These are phyloP conservation scores for Ascaphus truei DNA, from an alignment of 2,113 vertebrate species.

Conservation along the genomic window DNA sequence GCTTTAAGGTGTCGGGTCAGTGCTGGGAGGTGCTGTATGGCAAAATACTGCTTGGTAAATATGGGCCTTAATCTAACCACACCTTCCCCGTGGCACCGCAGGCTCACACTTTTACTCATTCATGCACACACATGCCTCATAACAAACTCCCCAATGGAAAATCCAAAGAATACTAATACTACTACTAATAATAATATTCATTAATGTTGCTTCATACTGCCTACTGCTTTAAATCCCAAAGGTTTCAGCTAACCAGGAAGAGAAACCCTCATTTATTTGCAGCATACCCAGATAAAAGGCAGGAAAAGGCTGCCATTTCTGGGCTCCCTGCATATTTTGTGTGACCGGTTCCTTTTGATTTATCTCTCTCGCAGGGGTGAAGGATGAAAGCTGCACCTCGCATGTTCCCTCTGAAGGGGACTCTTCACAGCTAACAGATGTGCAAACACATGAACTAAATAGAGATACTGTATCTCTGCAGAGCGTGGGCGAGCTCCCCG, in stretches of 20 bases:
- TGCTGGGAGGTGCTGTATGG: no score
- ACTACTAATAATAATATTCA: neutral
- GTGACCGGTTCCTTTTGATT: constrained; percentile 33
- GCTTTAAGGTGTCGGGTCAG: no score
- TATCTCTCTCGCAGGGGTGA: constrained; percentile 30
- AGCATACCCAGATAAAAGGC: constrained; percentile 33
- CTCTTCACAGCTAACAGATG: constrained; percentile 36
- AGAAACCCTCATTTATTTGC: constrained; percentile 11
- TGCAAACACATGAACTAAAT: constrained; percentile 36
- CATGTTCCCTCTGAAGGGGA: constrained; percentile 33
- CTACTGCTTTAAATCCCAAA: no score
- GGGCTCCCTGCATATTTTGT: constrained; percentile 36
- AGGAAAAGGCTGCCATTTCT: constrained; percentile 34
- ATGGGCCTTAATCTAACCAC: no score
- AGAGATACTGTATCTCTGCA: constrained; percentile 25
- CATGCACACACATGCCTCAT: no score
- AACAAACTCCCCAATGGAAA: no score
- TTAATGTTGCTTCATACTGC: neutral
- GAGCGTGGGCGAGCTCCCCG: constrained; percentile 20
- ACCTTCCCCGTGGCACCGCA: no score
- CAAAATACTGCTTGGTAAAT: no score
- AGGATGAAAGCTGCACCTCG: constrained; percentile 35
- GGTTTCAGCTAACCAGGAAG: neutral
- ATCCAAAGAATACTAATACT: no score
- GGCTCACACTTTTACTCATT: no score